Evolutionary conservation across 2,888 invertebrate species (phyloP), one percentile per base, ranked within the genome.

Genomic region (Macrophya alboannulata): DNA sequence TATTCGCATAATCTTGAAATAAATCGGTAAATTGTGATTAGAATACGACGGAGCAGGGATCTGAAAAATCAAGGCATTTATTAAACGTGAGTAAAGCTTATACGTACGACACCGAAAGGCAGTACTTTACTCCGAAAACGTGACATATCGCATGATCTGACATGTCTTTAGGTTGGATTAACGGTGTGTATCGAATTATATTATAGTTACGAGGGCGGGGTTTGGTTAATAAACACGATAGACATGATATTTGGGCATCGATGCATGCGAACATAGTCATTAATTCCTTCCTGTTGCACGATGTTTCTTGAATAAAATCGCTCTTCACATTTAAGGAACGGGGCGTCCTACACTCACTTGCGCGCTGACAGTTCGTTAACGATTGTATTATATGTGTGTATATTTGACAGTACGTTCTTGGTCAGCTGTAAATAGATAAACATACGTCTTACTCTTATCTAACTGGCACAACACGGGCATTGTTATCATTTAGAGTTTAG

Each of bases 71-170:
- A 79, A 55, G 85, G 76, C 55, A 45, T 74, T 85, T 31, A 86
- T 86, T 83, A 87, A 88, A 89, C 87, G 90, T 90, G 89, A 90
- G 90, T 90, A 90, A 87, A 85, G 86, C 87, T 68, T 40, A 77
- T 17, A 85, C 51, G 68, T 17, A 85, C 51, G 68, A 68, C 68
- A 83, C 81, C 83, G 83, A 68, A 48, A 45, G 51, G 15, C 17
- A 43, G 15, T 55, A 40, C 17, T 43, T 12, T 55, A 55, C 4
- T 48, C 15, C 15, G 65, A 83, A 83, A 83, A 83, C 68, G 83
- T 83, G 55, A 85, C 79, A 68, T 65, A 77, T 82, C 82, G 85
- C 85, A 82, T 51, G 71, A 81, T 85, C 45, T 85, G 85, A 85
- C 72, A 85, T 83, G 82, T 72, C 81, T 82, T 59, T 21, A 84